These are phyloP conservation scores for Microhierax caerulescens DNA, from an alignment of 2,797 vertebrate genomes.

Conservation along the genomic window DNA sequence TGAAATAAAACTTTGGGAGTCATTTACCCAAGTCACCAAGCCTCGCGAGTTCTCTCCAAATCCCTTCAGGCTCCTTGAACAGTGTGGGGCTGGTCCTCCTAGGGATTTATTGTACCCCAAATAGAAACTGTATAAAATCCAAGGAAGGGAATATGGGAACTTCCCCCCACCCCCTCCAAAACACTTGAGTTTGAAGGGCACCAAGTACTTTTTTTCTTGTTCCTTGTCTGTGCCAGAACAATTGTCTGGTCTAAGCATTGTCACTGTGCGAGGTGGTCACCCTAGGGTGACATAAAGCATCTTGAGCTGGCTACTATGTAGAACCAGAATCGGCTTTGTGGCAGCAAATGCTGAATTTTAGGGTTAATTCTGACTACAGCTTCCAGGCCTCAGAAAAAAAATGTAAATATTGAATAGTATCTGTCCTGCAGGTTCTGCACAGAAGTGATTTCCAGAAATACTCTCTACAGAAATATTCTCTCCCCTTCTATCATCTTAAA, in stretches of 20 bases:
- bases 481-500: background rate
- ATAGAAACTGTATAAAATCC: background rate
- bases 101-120: background rate
- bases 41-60: background rate
- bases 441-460: background rate
- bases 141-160: background rate
- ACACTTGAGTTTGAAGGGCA: background rate
- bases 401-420: background rate
- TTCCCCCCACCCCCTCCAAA: no score
- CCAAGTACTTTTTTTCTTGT: background rate
- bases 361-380: background rate
- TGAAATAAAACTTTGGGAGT: background rate
- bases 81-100: background rate
- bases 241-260: background rate
- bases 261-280: background rate
- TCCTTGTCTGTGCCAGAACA: background rate
- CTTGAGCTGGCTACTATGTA: background rate
- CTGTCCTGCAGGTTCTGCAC: background rate
- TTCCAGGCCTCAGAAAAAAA: background rate
- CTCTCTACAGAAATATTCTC: background rate
- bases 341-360: background rate
- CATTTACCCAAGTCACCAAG: background rate
- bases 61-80: background rate
- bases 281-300: background rate
- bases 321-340: background rate